These are phyloP conservation scores for Notechis scutatus DNA, from an alignment of 2,113 vertebrate species.

Conservation along the genomic window DNA sequence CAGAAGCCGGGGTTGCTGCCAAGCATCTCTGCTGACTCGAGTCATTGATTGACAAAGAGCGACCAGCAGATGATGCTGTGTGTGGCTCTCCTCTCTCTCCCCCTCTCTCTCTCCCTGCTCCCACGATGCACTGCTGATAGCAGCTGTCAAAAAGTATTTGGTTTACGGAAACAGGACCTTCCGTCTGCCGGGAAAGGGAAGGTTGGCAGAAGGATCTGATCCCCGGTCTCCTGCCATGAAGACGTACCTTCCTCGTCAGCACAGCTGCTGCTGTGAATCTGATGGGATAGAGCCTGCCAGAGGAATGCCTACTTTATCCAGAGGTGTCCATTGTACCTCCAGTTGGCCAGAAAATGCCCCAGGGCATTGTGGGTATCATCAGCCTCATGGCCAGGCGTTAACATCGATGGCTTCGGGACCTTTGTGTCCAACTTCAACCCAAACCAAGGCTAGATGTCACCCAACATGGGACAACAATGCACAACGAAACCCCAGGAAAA, in stretches of 20 bases:
- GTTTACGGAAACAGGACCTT: slow-evolving; percentile 45
- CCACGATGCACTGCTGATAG: slow-evolving; percentile 64
- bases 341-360: slow-evolving; percentile 69
- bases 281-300: slow-evolving; percentile 57
- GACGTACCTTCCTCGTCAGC: slow-evolving; percentile 77
- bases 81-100: slow-evolving; percentile 25
- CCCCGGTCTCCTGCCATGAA: slow-evolving; percentile 68
- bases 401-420: slow-evolving; percentile 52
- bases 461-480: slow-evolving; percentile 70
- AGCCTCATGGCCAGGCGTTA: slow-evolving; percentile 45
- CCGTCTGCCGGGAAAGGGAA: slow-evolving; percentile 53
- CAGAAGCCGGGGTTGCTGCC: slow-evolving; percentile 78
- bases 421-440: slow-evolving; percentile 35
- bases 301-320: slow-evolving; percentile 50
- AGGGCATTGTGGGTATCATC: slow-evolving; percentile 43
- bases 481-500: slow-evolving; percentile 73
- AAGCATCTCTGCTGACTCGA: slow-evolving; percentile 79
- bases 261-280: slow-evolving; percentile 71
- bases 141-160: slow-evolving; percentile 66
- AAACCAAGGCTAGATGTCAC: slow-evolving; percentile 64
- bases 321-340: slow-evolving; percentile 72
- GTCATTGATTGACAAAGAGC: slow-evolving; percentile 82
- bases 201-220: slow-evolving; percentile 45
- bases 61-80: slow-evolving; percentile 70
- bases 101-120: slow-evolving; percentile 46